Base-by-base conservation (phyloP, 35 echinoderm and acorn worm genomes). In the Acanthaster planci region DNA sequence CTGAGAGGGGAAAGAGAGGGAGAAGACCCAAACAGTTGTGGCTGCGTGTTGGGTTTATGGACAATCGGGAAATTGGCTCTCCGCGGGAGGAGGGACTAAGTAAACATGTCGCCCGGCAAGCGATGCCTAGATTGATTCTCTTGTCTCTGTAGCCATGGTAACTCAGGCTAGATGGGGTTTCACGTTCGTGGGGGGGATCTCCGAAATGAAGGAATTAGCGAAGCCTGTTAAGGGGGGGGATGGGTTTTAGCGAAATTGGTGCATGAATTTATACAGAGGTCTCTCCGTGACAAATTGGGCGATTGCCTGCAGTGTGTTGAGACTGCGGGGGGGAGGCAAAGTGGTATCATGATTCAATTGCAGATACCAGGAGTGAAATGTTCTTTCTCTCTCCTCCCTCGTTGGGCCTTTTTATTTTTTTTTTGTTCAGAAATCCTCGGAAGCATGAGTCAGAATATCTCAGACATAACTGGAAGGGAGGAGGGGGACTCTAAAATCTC, bases 1-100 rank as follows among this genome's bases (percentile, higher is more conserved):
- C 12, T 47, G 12, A 47, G 12, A 47, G n/a, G n/a, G n/a, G n/a
- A n/a, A n/a, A n/a, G n/a, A n/a, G n/a, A n/a, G 19, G 17, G 2
- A 34, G 30, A 72, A 29, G 21, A 27, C 64, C 64, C 34, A 26
- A 72, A 72, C 64, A 72, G 64, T 72, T 72, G 64, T 72, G 64
- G 64, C 64, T 72, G 64, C 23, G 23, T 72, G 64, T 72, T 72
- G 64, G 64, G 22, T 72, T 72, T 31, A 72, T 34, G 23, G 64
- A 72, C 64, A 31, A 19, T 19, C 30, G 7, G 64, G 64, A 72
- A 72, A 72, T 72, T 72, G 64, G 64, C 29, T 72, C 23, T 72
- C 64, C 14, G 64, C 14, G 64, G 23, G 64, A 72, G 64, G 34
- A 26, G 14, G 34, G 26, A 0, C 34, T 31, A 35, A 72, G 64